Conservation (phyloP, 92 coral and sea anemone species). For the Phenganax stokvisi region DNA sequence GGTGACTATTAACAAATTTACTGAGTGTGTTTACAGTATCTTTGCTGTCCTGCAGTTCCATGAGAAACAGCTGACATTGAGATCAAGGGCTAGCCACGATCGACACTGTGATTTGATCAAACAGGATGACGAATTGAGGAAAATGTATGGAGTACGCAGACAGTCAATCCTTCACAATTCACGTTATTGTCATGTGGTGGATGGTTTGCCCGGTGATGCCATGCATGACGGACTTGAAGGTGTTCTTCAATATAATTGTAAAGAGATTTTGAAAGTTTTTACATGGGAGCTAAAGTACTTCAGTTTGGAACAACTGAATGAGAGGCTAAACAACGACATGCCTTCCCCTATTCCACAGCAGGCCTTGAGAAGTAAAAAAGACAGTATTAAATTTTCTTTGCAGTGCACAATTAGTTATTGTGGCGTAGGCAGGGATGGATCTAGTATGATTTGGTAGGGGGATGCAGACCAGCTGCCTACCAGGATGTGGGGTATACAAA, state of each 20-base stretch:
- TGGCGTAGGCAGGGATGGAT: background rate
- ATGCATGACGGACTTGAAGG: conserved; percentile 19
- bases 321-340: conserved; percentile 5
- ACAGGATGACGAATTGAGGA: conserved; percentile 19
- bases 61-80: conserved; percentile 17
- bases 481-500: too few relatives aligned
- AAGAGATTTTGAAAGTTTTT: conserved; percentile 14
- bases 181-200: conserved; percentile 17
- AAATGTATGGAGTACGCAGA: conserved; percentile 22
- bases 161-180: background rate
- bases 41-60: conserved; percentile 5
- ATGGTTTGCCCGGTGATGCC: conserved; percentile 19
- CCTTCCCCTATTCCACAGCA: conserved; percentile 22
- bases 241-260: conserved; percentile 18
- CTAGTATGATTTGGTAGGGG: too few relatives aligned
- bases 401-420: background rate
- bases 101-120: conserved; percentile 11
- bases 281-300: conserved; percentile 6
- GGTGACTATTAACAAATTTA: too few relatives aligned
- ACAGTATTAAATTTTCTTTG: conserved; percentile 12
- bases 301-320: conserved; percentile 8
- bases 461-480: too few relatives aligned
- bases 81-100: conserved; percentile 19
- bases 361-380: conserved; percentile 16
- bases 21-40: too few relatives aligned